phyloP scores from a whole-genome alignment of 2,888 invertebrate species.

The Amiota mariae region DNA sequence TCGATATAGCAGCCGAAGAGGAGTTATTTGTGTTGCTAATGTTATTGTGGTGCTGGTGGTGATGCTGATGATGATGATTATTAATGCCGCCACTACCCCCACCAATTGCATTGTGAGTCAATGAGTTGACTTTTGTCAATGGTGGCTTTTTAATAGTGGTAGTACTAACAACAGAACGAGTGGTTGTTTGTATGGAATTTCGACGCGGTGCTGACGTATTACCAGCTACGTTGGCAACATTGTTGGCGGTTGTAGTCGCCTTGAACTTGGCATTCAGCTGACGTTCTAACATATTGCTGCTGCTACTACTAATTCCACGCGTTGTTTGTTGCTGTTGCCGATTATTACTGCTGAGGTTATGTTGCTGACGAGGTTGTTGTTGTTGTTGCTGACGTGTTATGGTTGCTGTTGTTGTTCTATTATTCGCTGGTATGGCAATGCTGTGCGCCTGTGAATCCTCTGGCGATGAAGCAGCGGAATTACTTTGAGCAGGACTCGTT shows the following conservation, averaged over 20 bases:
- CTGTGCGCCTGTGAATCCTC: conserved; percentile 65
- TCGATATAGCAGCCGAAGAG: conserved; percentile 40
- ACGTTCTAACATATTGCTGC: conserved; percentile 68
- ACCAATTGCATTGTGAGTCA: conserved; percentile 43
- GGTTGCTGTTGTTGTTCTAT: conserved; percentile 46
- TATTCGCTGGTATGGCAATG: conserved; percentile 47
- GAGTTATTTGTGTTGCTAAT: conserved; percentile 38
- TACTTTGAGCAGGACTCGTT: conserved; percentile 50
- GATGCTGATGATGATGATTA: conserved; percentile 51
- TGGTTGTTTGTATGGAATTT: conserved; percentile 64
- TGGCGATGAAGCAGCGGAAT: conserved; percentile 65
- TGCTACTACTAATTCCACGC: conserved; percentile 45
- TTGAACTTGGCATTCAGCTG: conserved; percentile 65
- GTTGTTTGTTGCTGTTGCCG: conserved; percentile 36
- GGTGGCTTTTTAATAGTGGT: conserved; percentile 64
- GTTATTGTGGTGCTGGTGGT: conserved; percentile 45
- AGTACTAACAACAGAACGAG: conserved; percentile 54
- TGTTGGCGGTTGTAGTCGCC: conserved; percentile 49
- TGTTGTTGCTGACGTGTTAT: conserved; percentile 37
- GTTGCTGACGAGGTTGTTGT: conserved; percentile 44
- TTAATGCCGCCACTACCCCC: conserved; percentile 35
- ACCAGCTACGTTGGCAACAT: conserved; percentile 40
- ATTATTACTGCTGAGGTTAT: conserved; percentile 30
- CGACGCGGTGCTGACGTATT: conserved; percentile 51
- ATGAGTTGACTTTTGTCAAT: conserved; percentile 63